Conservation (phyloP, 2,888 invertebrate species). For the Pterostichus niger region DNA sequence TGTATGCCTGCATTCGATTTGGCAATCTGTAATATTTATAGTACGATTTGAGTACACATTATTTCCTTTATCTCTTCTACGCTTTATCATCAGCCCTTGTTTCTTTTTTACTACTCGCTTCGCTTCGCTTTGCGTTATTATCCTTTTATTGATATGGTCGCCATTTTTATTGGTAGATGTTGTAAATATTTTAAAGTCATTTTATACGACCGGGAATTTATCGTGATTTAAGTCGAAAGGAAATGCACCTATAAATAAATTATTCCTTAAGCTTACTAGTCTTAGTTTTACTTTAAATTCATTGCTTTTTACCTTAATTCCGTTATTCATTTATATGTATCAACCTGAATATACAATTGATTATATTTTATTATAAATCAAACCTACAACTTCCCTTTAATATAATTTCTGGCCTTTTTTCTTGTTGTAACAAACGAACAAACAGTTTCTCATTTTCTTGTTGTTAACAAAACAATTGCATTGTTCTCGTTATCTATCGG, state of each 20-base stretch:
- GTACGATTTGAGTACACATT: conserved; percentile 65
- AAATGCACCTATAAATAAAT: conserved; percentile 41
- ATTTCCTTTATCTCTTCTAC: conserved; percentile 63
- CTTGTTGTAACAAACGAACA: conserved; percentile 22
- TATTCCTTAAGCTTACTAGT: neutral
- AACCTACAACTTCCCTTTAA: conserved; percentile 1
- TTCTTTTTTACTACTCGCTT: conserved; percentile 50
- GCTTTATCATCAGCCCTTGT: conserved; percentile 62
- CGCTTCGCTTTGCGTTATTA: conserved; percentile 51
- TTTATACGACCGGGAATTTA: conserved; percentile 35
- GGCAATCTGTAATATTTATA: conserved; percentile 66
- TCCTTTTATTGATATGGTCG: conserved; percentile 65
- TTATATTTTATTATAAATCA: neutral
- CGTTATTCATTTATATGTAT: neutral
- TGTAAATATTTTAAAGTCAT: conserved; percentile 63
- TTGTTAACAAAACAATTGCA: conserved; percentile 35
- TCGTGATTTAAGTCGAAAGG: conserved; percentile 36
- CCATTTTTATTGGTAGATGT: conserved; percentile 60
- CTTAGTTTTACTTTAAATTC: conserved; percentile 1
- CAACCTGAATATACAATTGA: conserved; percentile 8
- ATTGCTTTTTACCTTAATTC: neutral
- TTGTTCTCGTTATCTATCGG: conserved; percentile 50
- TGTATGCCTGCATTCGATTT: conserved; percentile 62
- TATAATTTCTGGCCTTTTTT: conserved; percentile 7
- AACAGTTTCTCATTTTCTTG: conserved; percentile 41